A percentile compares a stretch with the other conserved stretches of the same genome.
phyloP scores from a whole-genome alignment of 2,888 invertebrate species.

The Oscheius sp. region DNA sequence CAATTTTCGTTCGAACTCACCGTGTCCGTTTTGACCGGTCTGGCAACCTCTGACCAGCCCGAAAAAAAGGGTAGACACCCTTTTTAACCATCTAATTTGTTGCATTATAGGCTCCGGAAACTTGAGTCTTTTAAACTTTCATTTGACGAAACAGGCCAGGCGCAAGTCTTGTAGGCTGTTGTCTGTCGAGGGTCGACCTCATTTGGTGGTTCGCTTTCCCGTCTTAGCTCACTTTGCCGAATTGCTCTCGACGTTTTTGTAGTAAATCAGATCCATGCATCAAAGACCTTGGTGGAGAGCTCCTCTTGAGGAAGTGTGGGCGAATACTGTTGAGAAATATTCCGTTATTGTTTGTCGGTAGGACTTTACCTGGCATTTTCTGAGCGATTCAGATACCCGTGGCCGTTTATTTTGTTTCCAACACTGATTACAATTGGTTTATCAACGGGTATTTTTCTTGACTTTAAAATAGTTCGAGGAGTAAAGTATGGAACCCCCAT shows the following conservation, averaged over 20 bases:
- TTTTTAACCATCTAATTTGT: constrained; percentile 8
- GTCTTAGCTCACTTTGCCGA: background rate
- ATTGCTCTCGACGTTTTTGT: background rate
- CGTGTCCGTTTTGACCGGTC: constrained; percentile 31
- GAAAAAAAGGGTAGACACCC: constrained; percentile 15
- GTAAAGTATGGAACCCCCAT: constrained; percentile 33
- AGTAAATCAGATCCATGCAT: background rate
- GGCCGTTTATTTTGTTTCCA: constrained; percentile 65
- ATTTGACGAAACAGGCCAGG: constrained; percentile 14
- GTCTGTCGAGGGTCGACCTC: constrained; percentile 17
- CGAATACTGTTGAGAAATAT: constrained; percentile 59
- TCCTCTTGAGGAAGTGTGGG: constrained; percentile 62
- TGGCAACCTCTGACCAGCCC: constrained; percentile 20
- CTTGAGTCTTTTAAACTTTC: background rate
- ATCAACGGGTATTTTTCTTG: constrained; percentile 57
- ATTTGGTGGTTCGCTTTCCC: constrained; percentile 14
- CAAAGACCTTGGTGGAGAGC: constrained; percentile 40
- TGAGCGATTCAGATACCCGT: constrained; percentile 55
- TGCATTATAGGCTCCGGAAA: constrained; percentile 15
- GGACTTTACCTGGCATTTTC: background rate
- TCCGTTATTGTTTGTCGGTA: constrained; percentile 62
- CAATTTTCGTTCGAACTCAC: constrained; percentile 28
- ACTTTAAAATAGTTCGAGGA: constrained; percentile 60
- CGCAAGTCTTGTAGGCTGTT: constrained; percentile 13
- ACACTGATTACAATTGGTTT: constrained; percentile 53